Evolutionary conservation across 53 echinoderm and acorn worm species (phyloP).

Genomic region (Holothuria scabra): DNA sequence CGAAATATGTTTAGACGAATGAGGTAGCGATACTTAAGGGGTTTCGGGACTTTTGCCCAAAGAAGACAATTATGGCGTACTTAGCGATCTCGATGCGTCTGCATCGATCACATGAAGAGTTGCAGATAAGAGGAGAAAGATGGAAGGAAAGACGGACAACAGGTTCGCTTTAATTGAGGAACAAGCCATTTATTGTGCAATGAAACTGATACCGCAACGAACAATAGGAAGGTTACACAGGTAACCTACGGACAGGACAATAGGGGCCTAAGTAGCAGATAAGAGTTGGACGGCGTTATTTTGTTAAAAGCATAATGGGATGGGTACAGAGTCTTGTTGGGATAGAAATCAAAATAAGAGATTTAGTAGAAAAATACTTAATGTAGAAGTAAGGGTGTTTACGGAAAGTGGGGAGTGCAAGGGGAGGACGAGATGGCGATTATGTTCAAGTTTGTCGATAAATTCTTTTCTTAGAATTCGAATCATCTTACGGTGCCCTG

Average conservation of each 20-base stretch:
- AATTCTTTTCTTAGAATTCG: too few species aligned
- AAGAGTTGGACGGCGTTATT: too few species aligned
- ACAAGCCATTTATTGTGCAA: constrained; percentile 12
- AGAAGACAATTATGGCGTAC: constrained; percentile 39
- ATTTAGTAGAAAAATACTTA: too few species aligned
- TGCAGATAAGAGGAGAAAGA: background rate
- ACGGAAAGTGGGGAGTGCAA: too few species aligned
- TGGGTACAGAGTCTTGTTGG: too few species aligned
- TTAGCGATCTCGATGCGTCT: constrained; percentile 17
- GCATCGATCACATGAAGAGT: constrained; percentile 8
- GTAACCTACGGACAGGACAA: background rate
- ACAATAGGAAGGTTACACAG: background rate
- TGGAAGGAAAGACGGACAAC: background rate
- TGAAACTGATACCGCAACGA: constrained; percentile 25
- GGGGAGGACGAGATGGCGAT: too few species aligned
- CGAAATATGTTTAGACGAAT: constrained; percentile 36
- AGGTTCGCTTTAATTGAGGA: constrained; percentile 31
- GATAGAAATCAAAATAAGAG: too few species aligned
- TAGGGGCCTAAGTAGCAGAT: too few species aligned
- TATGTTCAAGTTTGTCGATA: too few species aligned
- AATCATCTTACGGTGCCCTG: too few species aligned
- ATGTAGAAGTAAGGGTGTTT: too few species aligned
- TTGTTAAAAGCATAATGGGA: too few species aligned
- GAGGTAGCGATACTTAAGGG: constrained; percentile 26
- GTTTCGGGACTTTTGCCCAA: constrained; percentile 7